Percentiles rank a stretch among this genome's conserved stretches.
Conservation (phyloP, 2,797 vertebrate genomes). For the Silurus aristotelis region DNA sequence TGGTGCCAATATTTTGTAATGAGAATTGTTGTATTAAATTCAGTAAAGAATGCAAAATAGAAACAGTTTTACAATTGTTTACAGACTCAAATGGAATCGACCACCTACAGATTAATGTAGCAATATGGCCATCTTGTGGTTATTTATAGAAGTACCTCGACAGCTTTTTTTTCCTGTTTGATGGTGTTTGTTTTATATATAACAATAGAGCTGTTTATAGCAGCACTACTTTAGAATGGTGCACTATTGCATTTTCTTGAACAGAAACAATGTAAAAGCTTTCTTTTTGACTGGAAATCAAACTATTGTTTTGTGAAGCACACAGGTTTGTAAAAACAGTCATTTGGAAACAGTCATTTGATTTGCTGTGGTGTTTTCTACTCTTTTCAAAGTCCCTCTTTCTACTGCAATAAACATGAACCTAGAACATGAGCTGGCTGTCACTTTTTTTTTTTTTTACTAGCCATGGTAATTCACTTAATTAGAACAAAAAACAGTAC, state of each 20-base stretch:
- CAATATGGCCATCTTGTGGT: conserved; percentile 54
- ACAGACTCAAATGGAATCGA: neutral
- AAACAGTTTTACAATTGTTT: neutral
- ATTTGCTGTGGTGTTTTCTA: neutral
- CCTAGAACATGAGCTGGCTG: neutral
- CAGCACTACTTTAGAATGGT: neutral
- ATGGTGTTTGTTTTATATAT: neutral
- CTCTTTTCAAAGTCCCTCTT: neutral
- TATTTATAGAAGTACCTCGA: neutral
- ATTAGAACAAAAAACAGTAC: neutral
- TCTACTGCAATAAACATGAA: neutral
- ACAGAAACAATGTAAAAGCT: neutral
- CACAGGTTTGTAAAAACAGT: neutral
- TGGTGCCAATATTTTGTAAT: neutral
- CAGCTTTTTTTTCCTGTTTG: neutral
- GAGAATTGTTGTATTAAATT: neutral
- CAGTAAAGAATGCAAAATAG: neutral
- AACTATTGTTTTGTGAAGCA: neutral
- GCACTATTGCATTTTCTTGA: neutral
- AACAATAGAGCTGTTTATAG: neutral
- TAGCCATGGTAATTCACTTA: neutral
- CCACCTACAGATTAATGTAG: neutral
- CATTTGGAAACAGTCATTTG: neutral
- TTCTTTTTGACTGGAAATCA: neutral
- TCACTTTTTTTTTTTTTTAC: neutral